phyloP scores from a whole-genome alignment of 30 jellyfish, hydroid and myxozoan genomes.

The Chironex yamaguchii region DNA sequence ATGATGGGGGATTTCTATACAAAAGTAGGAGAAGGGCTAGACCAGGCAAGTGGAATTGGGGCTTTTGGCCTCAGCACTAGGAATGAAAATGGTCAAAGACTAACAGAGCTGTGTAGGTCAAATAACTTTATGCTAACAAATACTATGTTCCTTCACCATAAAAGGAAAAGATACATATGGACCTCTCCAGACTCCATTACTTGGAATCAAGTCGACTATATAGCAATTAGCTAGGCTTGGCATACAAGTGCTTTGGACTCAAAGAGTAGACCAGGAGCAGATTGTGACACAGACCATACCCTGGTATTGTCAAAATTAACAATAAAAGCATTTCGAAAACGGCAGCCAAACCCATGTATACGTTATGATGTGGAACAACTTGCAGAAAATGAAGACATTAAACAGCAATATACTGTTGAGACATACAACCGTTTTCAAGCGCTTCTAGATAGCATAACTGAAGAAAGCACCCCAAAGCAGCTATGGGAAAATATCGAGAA shows the following conservation, averaged over 20 bases:
- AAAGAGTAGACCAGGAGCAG: constrained; percentile 41
- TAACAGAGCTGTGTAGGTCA: constrained; percentile 1
- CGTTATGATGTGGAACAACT: too few species aligned
- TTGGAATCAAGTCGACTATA: constrained; percentile 25
- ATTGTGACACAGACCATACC: constrained; percentile 36
- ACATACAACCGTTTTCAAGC: too few species aligned
- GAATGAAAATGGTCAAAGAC: background rate
- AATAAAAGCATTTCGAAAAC: too few species aligned
- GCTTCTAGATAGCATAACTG: too few species aligned
- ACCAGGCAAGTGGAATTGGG: too few species aligned
- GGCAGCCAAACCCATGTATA: too few species aligned
- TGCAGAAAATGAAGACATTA: too few species aligned
- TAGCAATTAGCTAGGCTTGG: constrained; percentile 7
- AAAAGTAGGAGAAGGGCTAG: too few species aligned
- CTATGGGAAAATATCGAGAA: too few species aligned
- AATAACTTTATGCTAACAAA: background rate
- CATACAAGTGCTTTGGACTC: constrained; percentile 1
- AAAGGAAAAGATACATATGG: constrained; percentile 23
- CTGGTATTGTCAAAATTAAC: constrained; percentile 13
- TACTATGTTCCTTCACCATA: constrained; percentile 15
- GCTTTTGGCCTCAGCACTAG: constrained; percentile 21
- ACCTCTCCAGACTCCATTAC: background rate
- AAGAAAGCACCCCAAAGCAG: too few species aligned
- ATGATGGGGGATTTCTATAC: too few species aligned
- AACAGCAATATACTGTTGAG: too few species aligned